Base-by-base conservation (phyloP, 2,797 vertebrate species). In the Cossypha dichroa region DNA sequence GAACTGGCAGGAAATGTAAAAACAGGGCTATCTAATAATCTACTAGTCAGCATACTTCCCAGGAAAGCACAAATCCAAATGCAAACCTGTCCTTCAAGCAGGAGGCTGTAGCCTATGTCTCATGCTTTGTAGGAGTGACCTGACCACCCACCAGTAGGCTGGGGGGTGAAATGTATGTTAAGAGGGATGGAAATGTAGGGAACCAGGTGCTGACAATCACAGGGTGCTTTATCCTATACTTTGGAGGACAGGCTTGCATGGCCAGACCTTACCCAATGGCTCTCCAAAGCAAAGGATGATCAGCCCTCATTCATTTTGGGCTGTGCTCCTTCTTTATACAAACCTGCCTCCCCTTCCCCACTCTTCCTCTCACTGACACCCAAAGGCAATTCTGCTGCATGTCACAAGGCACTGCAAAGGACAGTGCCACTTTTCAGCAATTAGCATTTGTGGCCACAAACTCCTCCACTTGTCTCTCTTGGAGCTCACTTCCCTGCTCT, bases 401-500 rank as follows among this genome's bases (percentile, higher is more conserved):
- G 20, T 38, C 28, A 49, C 49, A 54, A 84, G 43, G 67, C 29
- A 55, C 15, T n/a, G 38, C 62, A 77, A 93, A 85, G 58, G 45
- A 67, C 31, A 70, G 22, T 45, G 23, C 26, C 33, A 43, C 80
- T 87, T 93, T 36, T 31, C 56, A 84, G 25, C 86, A 84, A 89
- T 77, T 72, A 86, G 59, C 51, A 93, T 92, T 94, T 73, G 43
- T 55, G 43, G 75, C 52, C 88, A 85, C 38, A 62, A 54, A 51
- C n/a, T 59, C 49, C n/a, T 78, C 70, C 83, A 15, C 17, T 60
- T 59, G 38, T 38, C 15, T 83, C 31, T 87, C 55, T 60, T 48
- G 48, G 75, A 75, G 59, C n/a, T 95, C 38, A 26, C 73, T 89
- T 90, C 81, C 66, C 81, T 96, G 74, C 56, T 18, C 43, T 87